Evolutionary conservation across 2,113 vertebrate species (phyloP), one percentile per base, ranked within the genome.

Genomic region (Gallinago paraguaiae): DNA sequence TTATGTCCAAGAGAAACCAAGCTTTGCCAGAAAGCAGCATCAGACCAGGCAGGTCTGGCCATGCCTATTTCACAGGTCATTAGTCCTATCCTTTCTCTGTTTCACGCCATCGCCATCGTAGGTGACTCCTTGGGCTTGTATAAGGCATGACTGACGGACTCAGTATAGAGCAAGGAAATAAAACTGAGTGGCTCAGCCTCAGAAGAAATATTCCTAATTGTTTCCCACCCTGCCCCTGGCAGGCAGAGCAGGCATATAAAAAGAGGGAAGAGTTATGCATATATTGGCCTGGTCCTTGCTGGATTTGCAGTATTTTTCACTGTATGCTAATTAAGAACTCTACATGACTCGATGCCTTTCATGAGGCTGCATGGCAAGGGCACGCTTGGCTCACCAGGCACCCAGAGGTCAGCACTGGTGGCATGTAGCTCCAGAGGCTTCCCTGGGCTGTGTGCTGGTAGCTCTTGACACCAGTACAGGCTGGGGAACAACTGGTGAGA

Each of bases 21-120:
- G 53, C 59, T 89, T 82, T 95, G 88, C 80, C 60, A 67, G 71
- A 78, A 65, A 64, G 41, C 50, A 93, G 3, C n/a, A 64, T 78
- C 57, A 76, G 60, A 65, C 54, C 70, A 68, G 75, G 74, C 78
- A 81, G 67, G 35, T 92, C 77, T 95, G 91, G 70, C 79, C 41
- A 25, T 93, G 82, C 79, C 81, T 88, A 22, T 96, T 96, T 96
- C 92, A 80, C 70, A 94, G 92, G 54, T 87, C 74, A 46, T 88
- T 94, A 87, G 51, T 85, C 54, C 61, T 84, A 3, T 82, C 46
- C 56, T 85, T 95, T 92, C 82, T 41, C 41, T 71, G 7, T 93
- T 75, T 33, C 57, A 46, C 43, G 17, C 48, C 12, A 25, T 15
- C 43, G 17, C 48, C 12, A 25, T 15, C 4, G 5, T 75, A 78